Evolutionary conservation across 2,113 vertebrate genomes (phyloP), one percentile per base, ranked within the genome.

Genomic region (Cricetomys ansorgei): DNA sequence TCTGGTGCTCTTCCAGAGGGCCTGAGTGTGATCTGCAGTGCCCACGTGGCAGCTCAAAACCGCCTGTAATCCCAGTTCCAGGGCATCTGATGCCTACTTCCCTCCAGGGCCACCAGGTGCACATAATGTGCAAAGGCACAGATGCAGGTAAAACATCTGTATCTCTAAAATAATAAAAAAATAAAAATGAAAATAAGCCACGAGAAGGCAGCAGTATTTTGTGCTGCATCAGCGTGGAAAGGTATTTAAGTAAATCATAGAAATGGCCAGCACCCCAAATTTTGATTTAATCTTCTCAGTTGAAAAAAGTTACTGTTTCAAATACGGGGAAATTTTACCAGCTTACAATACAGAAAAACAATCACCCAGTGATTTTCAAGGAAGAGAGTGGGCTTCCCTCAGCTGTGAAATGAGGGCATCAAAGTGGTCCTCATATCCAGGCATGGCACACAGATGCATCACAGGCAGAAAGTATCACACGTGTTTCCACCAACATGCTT

Each of bases 401-500:
- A 69, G 34, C 9, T 45, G 25, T n/a, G 79, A 90, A 7, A 90
- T 89, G n/a, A 86, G 45, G 5, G 4, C 69, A 43, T 7, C 45
- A 70, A 40, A 31, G 17, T 67, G 79, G 45, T 65, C 50, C 76
- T 69, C 4, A 79, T 0, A 53, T 5, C 45, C 45, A 31, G 50
- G 59, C 59, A 53, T 67, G 19, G 59, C 48, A 34, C 23, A 13
- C 11, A 81, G 80, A 73, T 65, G 85, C 13, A 34, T 87, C 72
- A 16, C 21, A 0, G 7, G 27, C 7, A 37, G 25, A 29, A 5
- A 9, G 67, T 3, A 34, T 19, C 86, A 55, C n/a, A 53, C 45
- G 86, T 57, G 5, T 84, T 96, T 95, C 83, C 72, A 84, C 37
- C 65, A 91, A 64, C 79, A 87, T 81, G 12, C 5, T 62, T 62